phyloP scores from a whole-genome alignment of 2,888 invertebrate species.

The Carpatolechia fugitivella region DNA sequence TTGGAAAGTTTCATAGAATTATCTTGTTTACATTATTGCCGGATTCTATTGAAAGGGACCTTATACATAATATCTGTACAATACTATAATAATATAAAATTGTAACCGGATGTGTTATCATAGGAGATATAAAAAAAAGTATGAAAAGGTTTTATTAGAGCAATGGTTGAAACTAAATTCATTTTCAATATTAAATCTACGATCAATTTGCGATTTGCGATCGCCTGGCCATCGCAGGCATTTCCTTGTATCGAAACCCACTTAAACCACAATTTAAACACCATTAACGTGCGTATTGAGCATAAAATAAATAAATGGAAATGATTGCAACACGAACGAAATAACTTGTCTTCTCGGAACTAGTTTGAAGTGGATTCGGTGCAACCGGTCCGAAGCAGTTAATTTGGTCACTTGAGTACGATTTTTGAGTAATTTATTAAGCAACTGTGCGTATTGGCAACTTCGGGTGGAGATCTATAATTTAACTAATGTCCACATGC shows the following conservation, averaged over 20 bases:
- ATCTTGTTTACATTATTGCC: too few relatives aligned
- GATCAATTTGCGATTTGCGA: too few relatives aligned
- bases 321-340: background rate
- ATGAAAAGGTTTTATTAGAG: too few relatives aligned
- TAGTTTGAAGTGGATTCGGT: background rate
- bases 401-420: background rate
- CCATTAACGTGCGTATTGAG: background rate
- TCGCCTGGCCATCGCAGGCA: background rate
- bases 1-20: too few relatives aligned
- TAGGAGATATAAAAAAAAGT: too few relatives aligned
- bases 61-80: too few relatives aligned
- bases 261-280: background rate
- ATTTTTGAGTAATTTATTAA: constrained; percentile 6
- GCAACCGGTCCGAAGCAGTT: background rate
- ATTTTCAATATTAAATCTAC: too few relatives aligned
- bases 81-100: too few relatives aligned
- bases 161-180: too few relatives aligned
- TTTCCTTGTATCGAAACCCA: background rate
- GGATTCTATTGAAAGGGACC: too few relatives aligned
- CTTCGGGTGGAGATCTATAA: background rate
- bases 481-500: background rate
- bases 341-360: background rate
- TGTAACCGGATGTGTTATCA: too few relatives aligned
- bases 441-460: background rate
- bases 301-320: constrained; percentile 2